Percentiles rank a stretch among this genome's conserved stretches.
Conservation (phyloP, 2,797 vertebrate genomes). For the Alosa sapidissima region DNA sequence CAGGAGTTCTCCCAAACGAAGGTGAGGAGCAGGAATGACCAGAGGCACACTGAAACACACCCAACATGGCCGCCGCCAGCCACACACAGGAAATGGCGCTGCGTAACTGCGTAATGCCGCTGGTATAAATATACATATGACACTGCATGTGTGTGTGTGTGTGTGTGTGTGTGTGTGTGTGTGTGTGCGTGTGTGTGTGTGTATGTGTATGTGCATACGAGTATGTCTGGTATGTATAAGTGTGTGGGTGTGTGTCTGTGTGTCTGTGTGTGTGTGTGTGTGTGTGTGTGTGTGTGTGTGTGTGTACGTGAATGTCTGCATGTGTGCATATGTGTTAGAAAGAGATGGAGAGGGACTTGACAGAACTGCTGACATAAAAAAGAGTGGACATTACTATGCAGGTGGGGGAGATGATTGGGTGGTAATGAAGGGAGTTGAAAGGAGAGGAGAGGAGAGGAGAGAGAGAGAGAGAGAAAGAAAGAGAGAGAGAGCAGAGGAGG, state of each 20-base stretch:
- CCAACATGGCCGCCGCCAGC: background rate
- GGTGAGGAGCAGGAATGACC: background rate
- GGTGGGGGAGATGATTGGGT: too few species aligned
- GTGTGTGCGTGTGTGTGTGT: background rate
- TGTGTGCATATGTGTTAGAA: background rate
- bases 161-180: too few species aligned
- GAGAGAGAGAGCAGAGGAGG: conserved; percentile 17
- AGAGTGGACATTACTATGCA: background rate
- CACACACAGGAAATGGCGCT: background rate
- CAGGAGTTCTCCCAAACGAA: conserved; percentile 56
- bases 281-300: background rate
- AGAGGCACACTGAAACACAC: background rate
- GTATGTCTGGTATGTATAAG: background rate
- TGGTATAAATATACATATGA: background rate
- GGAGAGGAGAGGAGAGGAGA: too few species aligned
- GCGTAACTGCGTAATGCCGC: too few species aligned
- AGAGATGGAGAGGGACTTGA: background rate
- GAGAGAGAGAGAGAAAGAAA: conserved; percentile 35
- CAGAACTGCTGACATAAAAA: background rate
- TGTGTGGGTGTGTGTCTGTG: background rate
- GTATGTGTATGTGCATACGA: too few species aligned
- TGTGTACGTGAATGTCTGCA: too few species aligned
- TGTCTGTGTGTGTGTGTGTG: background rate
- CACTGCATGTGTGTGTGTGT: background rate
- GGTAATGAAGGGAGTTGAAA: too few species aligned